Evolutionary conservation across 2,113 vertebrate species (phyloP).

Genomic region (Polypterus bichir): DNA sequence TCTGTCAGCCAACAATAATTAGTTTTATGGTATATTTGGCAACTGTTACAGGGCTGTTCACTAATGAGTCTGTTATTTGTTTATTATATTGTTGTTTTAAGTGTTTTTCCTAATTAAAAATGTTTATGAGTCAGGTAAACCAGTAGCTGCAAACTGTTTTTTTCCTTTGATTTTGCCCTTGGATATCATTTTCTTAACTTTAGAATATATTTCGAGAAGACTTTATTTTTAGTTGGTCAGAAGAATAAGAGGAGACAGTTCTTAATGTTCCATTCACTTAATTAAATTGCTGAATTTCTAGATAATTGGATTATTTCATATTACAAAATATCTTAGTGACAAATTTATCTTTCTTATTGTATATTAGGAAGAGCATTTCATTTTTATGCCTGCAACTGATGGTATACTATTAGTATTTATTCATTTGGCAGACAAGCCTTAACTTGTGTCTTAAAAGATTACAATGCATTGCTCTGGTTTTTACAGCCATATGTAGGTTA

Average conservation of each 20-base stretch:
- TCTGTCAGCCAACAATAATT: constrained; percentile 46
- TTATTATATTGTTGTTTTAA: constrained; percentile 37
- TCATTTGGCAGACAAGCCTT: too few relatives aligned
- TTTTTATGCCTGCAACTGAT: too few relatives aligned
- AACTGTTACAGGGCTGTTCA: constrained; percentile 29
- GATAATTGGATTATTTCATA: too few relatives aligned
- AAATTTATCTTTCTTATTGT: too few relatives aligned
- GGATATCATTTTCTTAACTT: constrained; percentile 22
- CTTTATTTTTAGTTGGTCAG: constrained; percentile 17
- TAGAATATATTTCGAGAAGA: constrained; percentile 12
- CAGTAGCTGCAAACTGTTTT: constrained; percentile 17
- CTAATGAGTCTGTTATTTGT: constrained; percentile 40
- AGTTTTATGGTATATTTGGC: constrained; percentile 45
- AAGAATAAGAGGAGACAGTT: constrained; percentile 2
- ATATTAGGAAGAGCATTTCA: too few relatives aligned
- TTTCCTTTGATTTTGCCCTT: constrained; percentile 24
- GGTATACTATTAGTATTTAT: too few relatives aligned
- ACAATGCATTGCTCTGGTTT: too few relatives aligned
- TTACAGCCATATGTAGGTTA: too few relatives aligned
- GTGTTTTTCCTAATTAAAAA: constrained; percentile 41
- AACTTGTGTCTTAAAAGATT: too few relatives aligned
- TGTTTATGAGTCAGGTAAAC: constrained; percentile 30
- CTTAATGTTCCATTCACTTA: neutral
- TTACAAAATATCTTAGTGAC: too few relatives aligned
- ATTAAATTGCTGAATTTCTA: too few relatives aligned